phyloP scores from a whole-genome alignment of 2,888 invertebrate genomes.

The Caenorhabditis sinica region DNA sequence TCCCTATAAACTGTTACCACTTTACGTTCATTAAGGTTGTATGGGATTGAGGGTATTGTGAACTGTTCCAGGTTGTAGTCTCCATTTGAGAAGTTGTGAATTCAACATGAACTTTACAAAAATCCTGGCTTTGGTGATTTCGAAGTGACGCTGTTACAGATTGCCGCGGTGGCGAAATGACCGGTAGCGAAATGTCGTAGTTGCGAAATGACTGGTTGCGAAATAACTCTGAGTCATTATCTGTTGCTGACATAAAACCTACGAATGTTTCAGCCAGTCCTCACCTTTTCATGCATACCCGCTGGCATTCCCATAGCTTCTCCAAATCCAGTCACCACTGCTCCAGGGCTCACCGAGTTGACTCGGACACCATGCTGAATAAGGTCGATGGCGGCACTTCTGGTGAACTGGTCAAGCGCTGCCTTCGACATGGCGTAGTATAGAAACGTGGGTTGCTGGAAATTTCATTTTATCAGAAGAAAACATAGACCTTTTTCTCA shows the following conservation, averaged over 20 bases:
- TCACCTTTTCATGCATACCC: conserved; percentile 2
- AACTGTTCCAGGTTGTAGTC: no score
- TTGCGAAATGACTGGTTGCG: no score
- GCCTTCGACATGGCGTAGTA: conserved; percentile 53
- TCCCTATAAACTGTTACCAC: no score
- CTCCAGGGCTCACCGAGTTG: conserved; percentile 48
- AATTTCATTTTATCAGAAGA: neutral
- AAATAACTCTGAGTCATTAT: no score
- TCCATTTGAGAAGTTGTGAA: no score
- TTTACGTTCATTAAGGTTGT: no score
- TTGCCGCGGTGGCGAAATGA: no score
- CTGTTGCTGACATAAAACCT: neutral
- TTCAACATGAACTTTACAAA: neutral
- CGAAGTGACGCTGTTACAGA: no score
- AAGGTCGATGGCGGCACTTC: conserved; percentile 37
- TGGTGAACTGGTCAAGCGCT: conserved; percentile 35
- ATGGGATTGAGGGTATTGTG: no score
- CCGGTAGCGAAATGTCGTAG: no score
- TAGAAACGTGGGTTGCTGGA: conserved; percentile 1
- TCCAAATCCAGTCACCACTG: conserved; percentile 31
- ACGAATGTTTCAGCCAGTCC: no score
- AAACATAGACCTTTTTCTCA: neutral
- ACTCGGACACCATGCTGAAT: conserved; percentile 51
- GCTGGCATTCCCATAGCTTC: conserved; percentile 28
- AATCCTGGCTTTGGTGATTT: conserved; percentile 16